Conservation (phyloP, 2,888 invertebrate species). For the Hirtodrosophila alboralis region DNA sequence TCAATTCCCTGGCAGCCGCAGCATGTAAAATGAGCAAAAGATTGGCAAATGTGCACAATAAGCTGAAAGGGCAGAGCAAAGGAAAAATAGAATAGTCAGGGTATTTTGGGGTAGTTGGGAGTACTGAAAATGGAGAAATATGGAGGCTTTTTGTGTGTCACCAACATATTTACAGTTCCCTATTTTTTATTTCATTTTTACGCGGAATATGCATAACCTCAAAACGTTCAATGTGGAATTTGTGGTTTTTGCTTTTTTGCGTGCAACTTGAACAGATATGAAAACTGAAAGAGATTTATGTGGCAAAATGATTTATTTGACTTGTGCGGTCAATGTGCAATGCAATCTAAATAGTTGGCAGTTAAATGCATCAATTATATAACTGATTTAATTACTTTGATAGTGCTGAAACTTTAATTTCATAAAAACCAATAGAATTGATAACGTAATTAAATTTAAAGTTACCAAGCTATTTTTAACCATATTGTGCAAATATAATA, state of each 20-base stretch:
- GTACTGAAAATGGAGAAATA: conserved; percentile 16
- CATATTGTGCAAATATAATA: too few relatives aligned
- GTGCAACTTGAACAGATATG: conserved; percentile 13
- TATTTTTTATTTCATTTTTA: background rate
- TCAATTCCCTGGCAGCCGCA: conserved; percentile 58
- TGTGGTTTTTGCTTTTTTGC: conserved; percentile 20
- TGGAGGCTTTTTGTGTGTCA: conserved; percentile 17
- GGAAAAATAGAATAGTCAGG: background rate
- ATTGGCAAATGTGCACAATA: conserved; percentile 46
- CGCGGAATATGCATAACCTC: conserved; percentile 15
- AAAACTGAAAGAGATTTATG: conserved; percentile 19
- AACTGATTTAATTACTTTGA: conserved; percentile 23
- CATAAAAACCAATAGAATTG: conserved; percentile 1
- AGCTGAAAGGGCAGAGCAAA: conserved; percentile 2
- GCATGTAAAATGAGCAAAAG: conserved; percentile 52
- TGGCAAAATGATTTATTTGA: conserved; percentile 30
- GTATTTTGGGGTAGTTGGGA: background rate
- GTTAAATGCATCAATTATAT: conserved; percentile 16
- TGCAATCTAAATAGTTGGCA: background rate
- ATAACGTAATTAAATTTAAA: background rate
- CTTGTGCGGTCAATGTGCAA: background rate
- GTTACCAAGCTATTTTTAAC: too few relatives aligned
- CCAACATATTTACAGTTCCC: background rate
- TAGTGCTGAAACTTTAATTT: background rate
- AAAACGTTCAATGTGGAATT: conserved; percentile 17